Evolutionary conservation across 2,113 vertebrate genomes (phyloP).

Genomic region (Phaethon lepturus): DNA sequence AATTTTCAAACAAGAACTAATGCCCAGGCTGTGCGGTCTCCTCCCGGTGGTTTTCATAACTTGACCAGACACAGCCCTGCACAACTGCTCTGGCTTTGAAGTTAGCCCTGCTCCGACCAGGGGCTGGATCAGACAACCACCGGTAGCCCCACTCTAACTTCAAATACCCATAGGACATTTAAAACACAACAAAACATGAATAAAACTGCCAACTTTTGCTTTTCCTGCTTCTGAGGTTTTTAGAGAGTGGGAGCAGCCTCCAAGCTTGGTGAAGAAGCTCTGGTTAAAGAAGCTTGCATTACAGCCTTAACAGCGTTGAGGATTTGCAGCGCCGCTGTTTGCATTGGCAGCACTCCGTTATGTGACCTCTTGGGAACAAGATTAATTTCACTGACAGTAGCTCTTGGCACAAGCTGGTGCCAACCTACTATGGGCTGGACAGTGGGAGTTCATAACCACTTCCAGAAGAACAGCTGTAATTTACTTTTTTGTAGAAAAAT

Average conservation of each 20-base stretch:
- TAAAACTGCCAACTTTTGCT: background rate
- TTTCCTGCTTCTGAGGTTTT: background rate
- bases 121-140: no score
- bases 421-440: background rate
- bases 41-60: background rate
- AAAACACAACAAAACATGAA: background rate
- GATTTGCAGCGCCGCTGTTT: background rate
- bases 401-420: slow-evolving; percentile 13
- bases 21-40: background rate
- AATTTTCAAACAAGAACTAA: background rate
- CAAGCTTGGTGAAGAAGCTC: background rate
- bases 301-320: background rate
- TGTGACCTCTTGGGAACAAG: slow-evolving; percentile 22
- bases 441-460: slow-evolving; percentile 27
- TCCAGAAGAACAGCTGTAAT: slow-evolving; percentile 24
- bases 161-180: background rate
- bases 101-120: background rate
- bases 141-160: background rate
- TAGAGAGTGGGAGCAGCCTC: background rate
- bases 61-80: background rate
- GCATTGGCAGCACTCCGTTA: background rate
- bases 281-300: background rate
- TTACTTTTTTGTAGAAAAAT: background rate
- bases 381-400: slow-evolving; percentile 48
- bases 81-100: background rate